phyloP scores from a whole-genome alignment of 2,113 vertebrate genomes.

The Pituophis catenifer region DNA sequence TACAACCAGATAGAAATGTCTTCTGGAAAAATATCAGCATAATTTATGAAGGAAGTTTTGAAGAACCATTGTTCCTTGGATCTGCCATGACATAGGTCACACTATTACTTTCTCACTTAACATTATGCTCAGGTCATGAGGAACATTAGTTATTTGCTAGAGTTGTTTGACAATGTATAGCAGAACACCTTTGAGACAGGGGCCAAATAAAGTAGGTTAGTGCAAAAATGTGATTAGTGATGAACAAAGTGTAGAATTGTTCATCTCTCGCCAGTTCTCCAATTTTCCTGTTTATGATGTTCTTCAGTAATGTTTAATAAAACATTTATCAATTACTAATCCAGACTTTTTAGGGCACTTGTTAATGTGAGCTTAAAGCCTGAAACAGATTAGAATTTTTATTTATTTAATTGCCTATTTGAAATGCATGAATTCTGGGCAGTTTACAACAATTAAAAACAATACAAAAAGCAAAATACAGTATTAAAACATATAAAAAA shows the following conservation, averaged over 20 bases:
- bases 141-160: not conserved
- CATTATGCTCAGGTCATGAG: not conserved
- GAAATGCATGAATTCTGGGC: not conserved
- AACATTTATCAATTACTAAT: not conserved
- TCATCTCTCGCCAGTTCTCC: not conserved
- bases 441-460: not conserved
- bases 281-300: not conserved
- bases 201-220: not conserved
- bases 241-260: not conserved
- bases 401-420: not conserved
- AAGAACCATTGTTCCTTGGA: not conserved
- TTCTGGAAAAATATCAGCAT: not conserved
- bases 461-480: not conserved
- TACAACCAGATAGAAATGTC: not conserved
- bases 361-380: not conserved
- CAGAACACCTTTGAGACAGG: not conserved
- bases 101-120: not conserved
- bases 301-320: not conserved
- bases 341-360: not conserved
- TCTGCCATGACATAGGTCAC: not conserved
- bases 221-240: not conserved
- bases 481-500: not conserved
- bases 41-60: accelerated
- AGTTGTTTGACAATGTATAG: not conserved
- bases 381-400: not conserved